Conservation (phyloP, 2,797 vertebrate genomes). For the Yasuhikotakia modesta region DNA sequence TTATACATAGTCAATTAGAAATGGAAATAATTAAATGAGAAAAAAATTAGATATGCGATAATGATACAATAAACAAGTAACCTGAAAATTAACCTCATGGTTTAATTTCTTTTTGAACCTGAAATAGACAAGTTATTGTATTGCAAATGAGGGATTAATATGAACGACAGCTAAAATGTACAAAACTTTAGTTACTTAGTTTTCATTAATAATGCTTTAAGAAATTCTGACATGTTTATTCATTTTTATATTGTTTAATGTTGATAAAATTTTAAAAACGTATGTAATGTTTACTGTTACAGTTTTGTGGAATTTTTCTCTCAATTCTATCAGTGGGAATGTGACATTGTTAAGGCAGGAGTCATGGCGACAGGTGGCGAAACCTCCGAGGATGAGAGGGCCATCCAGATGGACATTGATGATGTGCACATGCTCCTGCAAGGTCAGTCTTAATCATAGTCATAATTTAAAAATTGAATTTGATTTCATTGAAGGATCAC, state of each 20-base stretch:
- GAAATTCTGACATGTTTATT: background rate
- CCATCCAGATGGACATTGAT: slow-evolving; percentile 80
- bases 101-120: background rate
- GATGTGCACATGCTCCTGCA: slow-evolving; percentile 84
- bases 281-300: background rate
- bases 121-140: background rate
- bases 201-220: too few relatives aligned
- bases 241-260: background rate
- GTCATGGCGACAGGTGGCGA: slow-evolving; percentile 79
- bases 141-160: too few relatives aligned
- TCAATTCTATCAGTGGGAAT: background rate
- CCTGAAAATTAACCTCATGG: background rate
- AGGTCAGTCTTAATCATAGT: slow-evolving; percentile 74
- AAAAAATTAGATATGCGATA: background rate
- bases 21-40: too few relatives aligned
- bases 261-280: background rate
- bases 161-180: too few relatives aligned
- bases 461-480: background rate
- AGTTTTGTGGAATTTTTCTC: background rate
- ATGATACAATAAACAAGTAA: background rate
- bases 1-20: too few relatives aligned
- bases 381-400: slow-evolving; percentile 68
- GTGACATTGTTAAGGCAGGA: background rate
- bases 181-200: too few relatives aligned
- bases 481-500: background rate